Conservation (phyloP, 2,888 invertebrate species). For the Drosophila borealis region DNA sequence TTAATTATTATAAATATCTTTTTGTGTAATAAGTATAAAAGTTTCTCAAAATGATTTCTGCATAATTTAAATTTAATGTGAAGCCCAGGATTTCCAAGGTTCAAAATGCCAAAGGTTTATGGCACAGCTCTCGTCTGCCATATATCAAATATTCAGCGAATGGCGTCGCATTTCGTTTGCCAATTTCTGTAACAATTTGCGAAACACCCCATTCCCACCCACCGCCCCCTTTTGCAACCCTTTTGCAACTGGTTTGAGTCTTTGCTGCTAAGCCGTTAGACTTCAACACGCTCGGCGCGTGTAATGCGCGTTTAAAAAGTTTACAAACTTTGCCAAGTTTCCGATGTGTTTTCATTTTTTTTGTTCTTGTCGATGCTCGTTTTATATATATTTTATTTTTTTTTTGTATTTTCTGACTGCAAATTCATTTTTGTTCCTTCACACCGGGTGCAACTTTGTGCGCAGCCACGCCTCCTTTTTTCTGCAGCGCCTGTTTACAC, state of each 20-base stretch:
- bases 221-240: background rate
- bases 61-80: background rate
- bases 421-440: conserved; percentile 58
- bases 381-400: conserved; percentile 5
- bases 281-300: conserved; percentile 74
- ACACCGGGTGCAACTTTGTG: conserved; percentile 69
- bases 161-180: conserved; percentile 29
- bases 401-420: conserved; percentile 41
- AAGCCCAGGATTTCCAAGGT: no score
- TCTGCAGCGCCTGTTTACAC: conserved; percentile 74
- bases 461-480: conserved; percentile 49
- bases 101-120: background rate
- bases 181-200: conserved; percentile 49
- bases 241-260: conserved; percentile 10
- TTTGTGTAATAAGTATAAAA: background rate
- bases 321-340: conserved; percentile 75
- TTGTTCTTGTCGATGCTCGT: conserved; percentile 6
- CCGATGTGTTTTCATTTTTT: conserved; percentile 44
- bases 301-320: conserved; percentile 81
- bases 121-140: conserved; percentile 7
- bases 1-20: no score
- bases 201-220: background rate
- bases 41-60: background rate
- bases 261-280: conserved; percentile 50
- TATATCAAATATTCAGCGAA: conserved; percentile 34